These are phyloP conservation scores for Rhopalosiphum maidis DNA, from an alignment of 1,140 invertebrate species.

Conservation along the genomic window DNA sequence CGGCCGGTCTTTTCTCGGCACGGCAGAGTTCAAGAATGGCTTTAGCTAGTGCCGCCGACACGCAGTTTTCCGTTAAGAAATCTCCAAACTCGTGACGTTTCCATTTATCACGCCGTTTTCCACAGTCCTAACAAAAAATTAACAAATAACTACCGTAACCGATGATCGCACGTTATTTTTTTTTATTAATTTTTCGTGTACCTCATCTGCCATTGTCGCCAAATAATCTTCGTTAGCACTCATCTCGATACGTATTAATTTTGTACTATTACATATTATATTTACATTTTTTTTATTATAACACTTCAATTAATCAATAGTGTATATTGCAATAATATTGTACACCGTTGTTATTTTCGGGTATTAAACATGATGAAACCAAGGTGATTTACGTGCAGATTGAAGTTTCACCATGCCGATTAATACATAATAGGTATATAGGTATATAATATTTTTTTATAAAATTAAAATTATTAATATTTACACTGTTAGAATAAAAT, in stretches of 20 bases:
- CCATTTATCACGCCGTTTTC: not conserved
- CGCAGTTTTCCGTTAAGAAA: not conserved
- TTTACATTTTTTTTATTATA: not conserved
- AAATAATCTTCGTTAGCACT: not conserved
- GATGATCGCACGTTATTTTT: not conserved
- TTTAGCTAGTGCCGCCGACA: not conserved
- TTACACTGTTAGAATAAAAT: not conserved
- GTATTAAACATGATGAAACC: not conserved
- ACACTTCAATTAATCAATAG: not conserved
- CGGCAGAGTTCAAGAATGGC: not conserved
- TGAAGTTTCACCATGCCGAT: not conserved
- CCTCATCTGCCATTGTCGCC: not conserved
- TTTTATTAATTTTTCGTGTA: not conserved
- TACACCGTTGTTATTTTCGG: not conserved
- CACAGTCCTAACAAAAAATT: not conserved
- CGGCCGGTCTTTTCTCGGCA: not conserved
- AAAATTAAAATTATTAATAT: too few relatives aligned
- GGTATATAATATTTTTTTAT: not conserved
- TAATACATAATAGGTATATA: not conserved
- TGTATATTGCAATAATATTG: not conserved
- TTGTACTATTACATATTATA: not conserved
- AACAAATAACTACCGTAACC: not conserved
- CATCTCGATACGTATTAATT: not conserved
- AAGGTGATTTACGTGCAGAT: not conserved
- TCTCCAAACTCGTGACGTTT: slow-evolving; percentile 41